Percentiles rank a stretch among this genome's conserved stretches.
These are phyloP conservation scores for Lypha dubia DNA, from an alignment of 2,888 invertebrate species.

Conservation along the genomic window DNA sequence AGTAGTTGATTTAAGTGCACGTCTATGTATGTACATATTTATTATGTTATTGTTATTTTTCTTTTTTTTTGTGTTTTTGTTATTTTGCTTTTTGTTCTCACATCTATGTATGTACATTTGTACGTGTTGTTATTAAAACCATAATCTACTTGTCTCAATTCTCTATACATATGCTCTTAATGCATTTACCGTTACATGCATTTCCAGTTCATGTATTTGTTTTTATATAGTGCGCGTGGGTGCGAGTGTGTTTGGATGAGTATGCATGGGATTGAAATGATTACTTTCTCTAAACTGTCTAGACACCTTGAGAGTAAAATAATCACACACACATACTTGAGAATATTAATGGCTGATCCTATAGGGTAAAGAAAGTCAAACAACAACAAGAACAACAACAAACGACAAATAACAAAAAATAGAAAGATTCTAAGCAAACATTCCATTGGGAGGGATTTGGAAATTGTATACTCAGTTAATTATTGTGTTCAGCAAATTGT, in stretches of 20 bases:
- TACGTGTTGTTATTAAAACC: slow-evolving; percentile 53
- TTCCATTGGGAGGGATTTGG: slow-evolving; percentile 48
- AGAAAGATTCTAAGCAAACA: background rate
- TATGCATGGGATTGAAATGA: slow-evolving; percentile 15
- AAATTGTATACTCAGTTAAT: slow-evolving; percentile 67
- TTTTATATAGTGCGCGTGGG: too few species aligned
- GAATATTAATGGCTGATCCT: slow-evolving; percentile 29
- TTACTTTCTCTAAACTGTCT: slow-evolving; percentile 72
- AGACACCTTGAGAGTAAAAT: slow-evolving; percentile 66
- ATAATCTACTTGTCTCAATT: slow-evolving; percentile 66
- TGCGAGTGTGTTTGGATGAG: too few species aligned
- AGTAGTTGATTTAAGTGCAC: background rate
- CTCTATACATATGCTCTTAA: slow-evolving; percentile 18
- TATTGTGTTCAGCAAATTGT: slow-evolving; percentile 49
- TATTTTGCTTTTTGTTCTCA: background rate
- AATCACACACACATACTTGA: background rate
- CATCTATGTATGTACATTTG: background rate
- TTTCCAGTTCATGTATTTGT: background rate
- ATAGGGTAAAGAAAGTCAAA: background rate
- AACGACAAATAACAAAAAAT: background rate
- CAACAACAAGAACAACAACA: background rate
- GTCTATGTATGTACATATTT: slow-evolving; percentile 7
- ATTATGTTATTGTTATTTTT: background rate
- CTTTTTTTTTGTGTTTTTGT: background rate
- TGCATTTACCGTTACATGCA: slow-evolving; percentile 30